Evolutionary conservation across 2,797 vertebrate species (phyloP).

Genomic region (Harpagifer antarcticus): DNA sequence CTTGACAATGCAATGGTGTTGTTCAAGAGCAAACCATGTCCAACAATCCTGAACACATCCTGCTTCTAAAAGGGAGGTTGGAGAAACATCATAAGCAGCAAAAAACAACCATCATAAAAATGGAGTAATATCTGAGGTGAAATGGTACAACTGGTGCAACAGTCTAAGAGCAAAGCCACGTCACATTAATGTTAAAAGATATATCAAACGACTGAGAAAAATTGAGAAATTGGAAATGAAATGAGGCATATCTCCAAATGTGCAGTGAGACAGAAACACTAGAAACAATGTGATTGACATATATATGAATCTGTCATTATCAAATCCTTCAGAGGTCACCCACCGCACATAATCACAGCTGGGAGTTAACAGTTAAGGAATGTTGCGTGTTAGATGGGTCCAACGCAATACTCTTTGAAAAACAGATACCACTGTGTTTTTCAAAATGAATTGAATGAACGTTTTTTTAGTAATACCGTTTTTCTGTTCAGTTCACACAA

Average conservation of each 20-base stretch:
- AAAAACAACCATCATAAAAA: background rate
- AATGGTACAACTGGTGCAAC: background rate
- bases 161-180: background rate
- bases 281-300: slow-evolving; percentile 3
- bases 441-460: too few species aligned
- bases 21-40: background rate
- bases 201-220: background rate
- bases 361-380: slow-evolving; percentile 19
- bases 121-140: background rate
- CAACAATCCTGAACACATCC: background rate
- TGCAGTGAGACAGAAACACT: slow-evolving; percentile 17
- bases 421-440: too few species aligned
- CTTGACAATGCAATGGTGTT: background rate
- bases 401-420: too few species aligned
- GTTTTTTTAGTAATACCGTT: too few species aligned
- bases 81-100: background rate
- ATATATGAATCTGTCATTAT: slow-evolving; percentile 36
- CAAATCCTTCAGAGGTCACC: slow-evolving; percentile 44
- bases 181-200: background rate
- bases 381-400: slow-evolving; percentile 2
- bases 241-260: slow-evolving; percentile 27
- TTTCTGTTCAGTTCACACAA: too few species aligned
- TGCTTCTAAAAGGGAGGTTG: background rate
- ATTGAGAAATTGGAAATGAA: background rate
- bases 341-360: background rate